These are phyloP conservation scores for Craseonycteris thonglongyai DNA, from an alignment of 2,113 vertebrate species.

Conservation along the genomic window DNA sequence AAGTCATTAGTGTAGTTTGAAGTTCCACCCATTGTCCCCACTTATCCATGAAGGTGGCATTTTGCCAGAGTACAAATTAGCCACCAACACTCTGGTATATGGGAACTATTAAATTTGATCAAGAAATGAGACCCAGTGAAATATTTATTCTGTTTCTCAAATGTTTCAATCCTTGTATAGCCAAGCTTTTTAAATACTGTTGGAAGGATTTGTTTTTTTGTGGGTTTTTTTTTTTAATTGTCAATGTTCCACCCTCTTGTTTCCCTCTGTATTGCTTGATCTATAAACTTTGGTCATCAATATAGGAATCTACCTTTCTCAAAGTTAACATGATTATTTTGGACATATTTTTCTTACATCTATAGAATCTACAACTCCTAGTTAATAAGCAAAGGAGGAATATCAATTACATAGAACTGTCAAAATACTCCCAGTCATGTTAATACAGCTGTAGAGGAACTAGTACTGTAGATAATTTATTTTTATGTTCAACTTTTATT, in stretches of 20 bases:
- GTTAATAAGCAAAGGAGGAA: conserved; percentile 11
- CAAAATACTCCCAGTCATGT: not conserved
- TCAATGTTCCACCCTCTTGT: not conserved
- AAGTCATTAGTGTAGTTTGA: not conserved
- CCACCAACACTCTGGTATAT: not conserved
- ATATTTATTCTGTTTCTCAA: not conserved
- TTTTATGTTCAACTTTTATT: not conserved
- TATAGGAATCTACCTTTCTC: not conserved
- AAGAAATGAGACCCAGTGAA: not conserved
- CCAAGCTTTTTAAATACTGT: not conserved
- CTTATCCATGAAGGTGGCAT: not conserved
- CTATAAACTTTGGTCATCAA: not conserved
- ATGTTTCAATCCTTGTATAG: not conserved
- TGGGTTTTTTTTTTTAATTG: conserved; percentile 11
- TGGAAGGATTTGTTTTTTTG: conserved; percentile 7
- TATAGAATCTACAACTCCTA: not conserved
- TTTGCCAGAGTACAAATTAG: not conserved
- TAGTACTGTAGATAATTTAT: not conserved
- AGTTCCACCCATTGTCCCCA: not conserved
- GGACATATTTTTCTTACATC: not conserved
- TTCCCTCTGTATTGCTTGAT: not conserved
- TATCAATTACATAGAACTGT: not conserved
- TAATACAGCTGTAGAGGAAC: not conserved
- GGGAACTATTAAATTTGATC: not conserved
- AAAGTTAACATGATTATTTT: not conserved